These are phyloP conservation scores for Panagrolaimus sp. DNA, from an alignment of 1,140 invertebrate genomes.

Conservation along the genomic window DNA sequence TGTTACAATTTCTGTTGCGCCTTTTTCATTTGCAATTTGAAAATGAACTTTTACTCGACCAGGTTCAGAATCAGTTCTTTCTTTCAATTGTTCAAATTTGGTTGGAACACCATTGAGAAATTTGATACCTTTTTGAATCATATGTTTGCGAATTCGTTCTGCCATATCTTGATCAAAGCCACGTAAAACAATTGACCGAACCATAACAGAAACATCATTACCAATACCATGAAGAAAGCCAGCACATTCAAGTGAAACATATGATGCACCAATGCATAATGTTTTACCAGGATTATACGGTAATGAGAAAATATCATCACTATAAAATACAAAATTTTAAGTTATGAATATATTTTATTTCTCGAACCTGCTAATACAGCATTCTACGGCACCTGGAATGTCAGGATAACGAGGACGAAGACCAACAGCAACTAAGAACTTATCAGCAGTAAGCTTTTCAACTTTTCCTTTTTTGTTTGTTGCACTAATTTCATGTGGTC, in stretches of 20 bases:
- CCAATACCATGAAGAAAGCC: conserved; percentile 68
- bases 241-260: conserved; percentile 92
- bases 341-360: conserved; percentile 14
- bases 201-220: conserved; percentile 67
- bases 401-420: conserved; percentile 74
- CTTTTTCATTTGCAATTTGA: conserved; percentile 38
- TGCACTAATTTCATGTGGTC: conserved; percentile 70
- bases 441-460: conserved; percentile 71
- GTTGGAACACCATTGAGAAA: conserved; percentile 76
- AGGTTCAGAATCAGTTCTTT: conserved; percentile 55
- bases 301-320: conserved; percentile 93
- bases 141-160: conserved; percentile 72
- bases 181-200: conserved; percentile 81
- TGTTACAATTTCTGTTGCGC: conserved; percentile 55
- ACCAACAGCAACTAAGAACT: conserved; percentile 84
- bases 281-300: conserved; percentile 82
- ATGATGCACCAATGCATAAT: conserved; percentile 83
- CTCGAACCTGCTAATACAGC: conserved; percentile 71
- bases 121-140: conserved; percentile 75
- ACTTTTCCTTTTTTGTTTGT: conserved; percentile 73
- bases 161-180: conserved; percentile 98
- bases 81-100: conserved; percentile 44
- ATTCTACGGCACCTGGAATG: conserved; percentile 80
- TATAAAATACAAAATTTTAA: conserved; percentile 59
- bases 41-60: conserved; percentile 59